Conservation (phyloP, 2,888 invertebrate genomes). For the Callyntrura sp. region DNA sequence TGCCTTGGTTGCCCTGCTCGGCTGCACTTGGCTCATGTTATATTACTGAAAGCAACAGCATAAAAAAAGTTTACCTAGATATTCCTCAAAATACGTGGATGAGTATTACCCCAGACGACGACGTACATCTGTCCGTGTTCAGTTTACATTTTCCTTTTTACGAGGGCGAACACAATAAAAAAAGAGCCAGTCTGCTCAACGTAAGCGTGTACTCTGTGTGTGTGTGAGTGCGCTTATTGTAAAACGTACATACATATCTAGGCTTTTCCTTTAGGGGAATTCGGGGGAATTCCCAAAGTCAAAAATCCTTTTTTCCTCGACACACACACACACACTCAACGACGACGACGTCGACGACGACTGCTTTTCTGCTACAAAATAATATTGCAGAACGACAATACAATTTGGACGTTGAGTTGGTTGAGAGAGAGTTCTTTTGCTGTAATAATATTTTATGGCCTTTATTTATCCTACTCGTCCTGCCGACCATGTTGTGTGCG, state of each 20-base stretch:
- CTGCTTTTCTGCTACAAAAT: not conserved
- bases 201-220: not conserved
- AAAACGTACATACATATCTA: conserved; percentile 62
- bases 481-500: not conserved
- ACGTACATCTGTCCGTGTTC: not conserved
- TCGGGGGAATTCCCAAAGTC: conserved; percentile 77
- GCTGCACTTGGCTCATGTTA: not conserved
- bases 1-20: no score
- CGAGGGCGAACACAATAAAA: conserved; percentile 3
- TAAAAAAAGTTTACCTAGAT: conserved; percentile 48
- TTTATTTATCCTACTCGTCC: not conserved
- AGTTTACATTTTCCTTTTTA: conserved; percentile 5
- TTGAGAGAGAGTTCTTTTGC: not conserved
- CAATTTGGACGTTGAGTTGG: not conserved
- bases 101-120: not conserved
- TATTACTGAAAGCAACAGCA: conserved; percentile 58
- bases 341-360: conserved; percentile 15
- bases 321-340: not conserved
- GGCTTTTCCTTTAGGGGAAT: conserved; percentile 73
- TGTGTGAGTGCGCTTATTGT: not conserved
- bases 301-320: conserved; percentile 71
- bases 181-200: not conserved
- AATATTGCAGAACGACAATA: not conserved
- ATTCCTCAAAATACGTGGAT: not conserved
- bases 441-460: no score